Evolutionary conservation across 2,113 vertebrate species (phyloP).

Genomic region (Brevimyrus niger): DNA sequence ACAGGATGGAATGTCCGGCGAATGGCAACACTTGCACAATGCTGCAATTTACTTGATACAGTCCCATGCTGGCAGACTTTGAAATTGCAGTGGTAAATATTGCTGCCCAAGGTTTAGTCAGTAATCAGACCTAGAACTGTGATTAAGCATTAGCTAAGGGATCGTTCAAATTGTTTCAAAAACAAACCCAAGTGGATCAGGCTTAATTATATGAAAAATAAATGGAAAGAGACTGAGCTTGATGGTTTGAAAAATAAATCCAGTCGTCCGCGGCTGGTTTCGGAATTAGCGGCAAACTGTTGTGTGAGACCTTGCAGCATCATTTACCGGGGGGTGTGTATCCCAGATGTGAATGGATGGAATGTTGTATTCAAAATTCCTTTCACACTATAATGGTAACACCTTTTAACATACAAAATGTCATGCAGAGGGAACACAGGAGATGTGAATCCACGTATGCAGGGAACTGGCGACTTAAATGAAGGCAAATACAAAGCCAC

Average conservation of each 20-base stretch:
- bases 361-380: not conserved
- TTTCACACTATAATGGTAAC: not conserved
- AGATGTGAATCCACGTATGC: too few species aligned
- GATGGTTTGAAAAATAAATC: slow-evolving; percentile 17
- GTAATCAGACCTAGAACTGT: slow-evolving; percentile 1
- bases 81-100: not conserved
- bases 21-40: not conserved
- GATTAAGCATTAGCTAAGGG: slow-evolving; percentile 19
- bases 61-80: not conserved
- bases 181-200: slow-evolving; percentile 38
- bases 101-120: not conserved
- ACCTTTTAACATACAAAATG: not conserved
- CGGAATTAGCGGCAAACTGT: slow-evolving; percentile 25
- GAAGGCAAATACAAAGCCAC: too few species aligned
- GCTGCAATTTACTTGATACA: not conserved
- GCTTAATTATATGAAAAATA: not conserved
- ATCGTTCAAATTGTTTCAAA: slow-evolving; percentile 41
- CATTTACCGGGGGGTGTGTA: not conserved
- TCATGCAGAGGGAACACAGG: too few species aligned
- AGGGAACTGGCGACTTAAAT: too few species aligned
- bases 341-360: not conserved
- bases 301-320: slow-evolving; percentile 19
- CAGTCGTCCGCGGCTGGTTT: not conserved
- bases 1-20: not conserved
- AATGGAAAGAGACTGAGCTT: not conserved